These are phyloP conservation scores for Eurytemora carolleeae DNA, from an alignment of 1,140 invertebrate genomes.

Conservation along the genomic window DNA sequence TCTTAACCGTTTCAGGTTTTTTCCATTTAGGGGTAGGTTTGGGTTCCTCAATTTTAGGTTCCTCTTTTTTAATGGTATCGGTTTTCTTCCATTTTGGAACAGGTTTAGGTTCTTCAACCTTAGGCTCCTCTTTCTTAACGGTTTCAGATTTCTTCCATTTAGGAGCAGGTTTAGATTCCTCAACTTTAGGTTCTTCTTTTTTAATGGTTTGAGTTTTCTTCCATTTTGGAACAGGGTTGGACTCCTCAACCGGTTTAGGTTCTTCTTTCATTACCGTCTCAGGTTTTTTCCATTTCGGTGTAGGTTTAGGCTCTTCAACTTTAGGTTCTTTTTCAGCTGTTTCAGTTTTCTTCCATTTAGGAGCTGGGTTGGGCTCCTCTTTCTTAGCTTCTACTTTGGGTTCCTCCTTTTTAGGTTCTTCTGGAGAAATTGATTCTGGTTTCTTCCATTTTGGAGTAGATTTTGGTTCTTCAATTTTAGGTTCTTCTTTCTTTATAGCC, in stretches of 20 bases:
- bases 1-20: background rate
- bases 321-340: background rate
- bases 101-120: background rate
- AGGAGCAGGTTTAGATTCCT: background rate
- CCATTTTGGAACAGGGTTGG: background rate
- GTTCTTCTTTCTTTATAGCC: background rate
- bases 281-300: background rate
- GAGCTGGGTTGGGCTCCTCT: background rate
- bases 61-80: background rate
- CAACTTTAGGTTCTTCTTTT: background rate
- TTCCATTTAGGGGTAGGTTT: background rate
- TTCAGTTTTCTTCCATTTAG: background rate
- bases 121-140: background rate
- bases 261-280: background rate
- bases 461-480: background rate
- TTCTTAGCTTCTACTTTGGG: too few species aligned
- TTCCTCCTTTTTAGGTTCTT: background rate
- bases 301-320: background rate
- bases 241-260: background rate
- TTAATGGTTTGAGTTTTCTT: background rate
- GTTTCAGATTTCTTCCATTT: background rate
- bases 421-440: background rate
- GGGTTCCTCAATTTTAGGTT: background rate
- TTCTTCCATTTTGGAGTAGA: background rate
- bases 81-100: background rate